Base-by-base conservation (phyloP, 2,797 vertebrate species). In the Melanotaenia nigrans region DNA sequence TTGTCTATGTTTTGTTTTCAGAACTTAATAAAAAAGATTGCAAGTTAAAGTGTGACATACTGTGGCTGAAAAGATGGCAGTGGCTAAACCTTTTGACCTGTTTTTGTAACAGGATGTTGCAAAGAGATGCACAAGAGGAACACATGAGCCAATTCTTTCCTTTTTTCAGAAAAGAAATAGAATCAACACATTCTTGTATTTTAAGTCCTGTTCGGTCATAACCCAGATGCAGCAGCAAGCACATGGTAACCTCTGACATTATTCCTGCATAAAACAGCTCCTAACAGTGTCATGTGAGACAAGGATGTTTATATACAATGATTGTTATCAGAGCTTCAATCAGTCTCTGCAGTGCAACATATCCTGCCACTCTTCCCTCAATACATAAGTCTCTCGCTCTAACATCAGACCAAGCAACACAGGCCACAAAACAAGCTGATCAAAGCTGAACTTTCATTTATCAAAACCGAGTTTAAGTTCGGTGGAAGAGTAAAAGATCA, bases 31-130 rank as follows among this genome's bases (percentile, higher is more conserved):
- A 18, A 24, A 30, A 5, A 65, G 7, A 30, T 58, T 51, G 18
- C 62, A 36, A 32, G 24, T 58, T 49, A 57, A 63, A 49, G 30
- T 76, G 53, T 58, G 55, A 69, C 65, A 77, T 33, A 33, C 38
- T 57, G 36, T 36, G 49, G 59, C 51, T 66, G 36, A 57, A 61
- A 75, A 79, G 55, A 65, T 59, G 54, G 25, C 53, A 56, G 35
- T 59, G 66, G 73, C 77, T 75, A 67, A 78, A 85, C 28, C 62
- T 62, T 77, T 68, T 79, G 82, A 85, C 77, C 74, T 83, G 81
- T 86, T 92, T 89, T 80, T 87, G 85, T 69, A 93, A 93, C 92
- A 93, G 90, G 91, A 91, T 93, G 88, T 92, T 91, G 89, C 87
- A 83, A 77, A 82, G 85, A 84, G 75, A 88, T 86, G 55, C 53